Percentiles rank a stretch among this genome's conserved stretches.
Evolutionary conservation across 2,797 vertebrate species (phyloP).

Genomic region (Amblyopsis hoosieri): DNA sequence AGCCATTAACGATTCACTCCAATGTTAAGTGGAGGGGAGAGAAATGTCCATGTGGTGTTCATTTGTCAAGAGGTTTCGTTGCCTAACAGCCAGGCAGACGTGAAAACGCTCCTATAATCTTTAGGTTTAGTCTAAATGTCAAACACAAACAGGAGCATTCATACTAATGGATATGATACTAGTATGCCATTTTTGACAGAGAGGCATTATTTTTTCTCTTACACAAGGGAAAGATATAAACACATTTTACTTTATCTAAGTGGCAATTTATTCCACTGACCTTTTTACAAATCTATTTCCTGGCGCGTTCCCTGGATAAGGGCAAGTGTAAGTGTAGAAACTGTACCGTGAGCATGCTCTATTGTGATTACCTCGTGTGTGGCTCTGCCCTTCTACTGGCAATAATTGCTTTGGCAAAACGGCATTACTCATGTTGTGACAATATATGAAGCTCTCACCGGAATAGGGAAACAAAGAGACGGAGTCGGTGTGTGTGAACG

Average conservation of each 20-base stretch:
- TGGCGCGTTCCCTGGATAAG: conserved; percentile 41
- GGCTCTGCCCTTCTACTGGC: conserved; percentile 53
- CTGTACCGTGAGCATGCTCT: conserved; percentile 35
- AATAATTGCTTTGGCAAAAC: conserved; percentile 64
- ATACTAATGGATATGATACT: conserved; percentile 22
- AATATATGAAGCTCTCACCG: conserved; percentile 48
- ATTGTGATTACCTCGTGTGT: conserved; percentile 61
- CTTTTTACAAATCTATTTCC: conserved; percentile 65
- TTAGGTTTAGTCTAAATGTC: conserved; percentile 45
- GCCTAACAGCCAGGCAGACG: conserved; percentile 40
- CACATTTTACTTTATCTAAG: conserved; percentile 46
- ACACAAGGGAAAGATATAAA: conserved; percentile 18
- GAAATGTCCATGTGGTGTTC: conserved; percentile 11
- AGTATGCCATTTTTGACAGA: conserved; percentile 8
- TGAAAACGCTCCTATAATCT: conserved; percentile 44
- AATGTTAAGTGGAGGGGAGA: background rate
- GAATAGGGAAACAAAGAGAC: conserved; percentile 43
- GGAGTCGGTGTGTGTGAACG: conserved; percentile 26
- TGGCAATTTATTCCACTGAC: conserved; percentile 67
- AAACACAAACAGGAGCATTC: conserved; percentile 13
- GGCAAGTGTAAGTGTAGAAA: conserved; percentile 34
- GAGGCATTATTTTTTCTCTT: conserved; percentile 32
- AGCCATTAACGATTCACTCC: conserved; percentile 11
- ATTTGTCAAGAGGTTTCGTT: background rate
- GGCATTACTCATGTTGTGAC: conserved; percentile 67